A percentile compares a stretch with the other conserved stretches of the same genome.
These are phyloP conservation scores for Hippasteria phrygiana DNA, from an alignment of 53 echinoderm and acorn worm genomes.

Conservation along the genomic window DNA sequence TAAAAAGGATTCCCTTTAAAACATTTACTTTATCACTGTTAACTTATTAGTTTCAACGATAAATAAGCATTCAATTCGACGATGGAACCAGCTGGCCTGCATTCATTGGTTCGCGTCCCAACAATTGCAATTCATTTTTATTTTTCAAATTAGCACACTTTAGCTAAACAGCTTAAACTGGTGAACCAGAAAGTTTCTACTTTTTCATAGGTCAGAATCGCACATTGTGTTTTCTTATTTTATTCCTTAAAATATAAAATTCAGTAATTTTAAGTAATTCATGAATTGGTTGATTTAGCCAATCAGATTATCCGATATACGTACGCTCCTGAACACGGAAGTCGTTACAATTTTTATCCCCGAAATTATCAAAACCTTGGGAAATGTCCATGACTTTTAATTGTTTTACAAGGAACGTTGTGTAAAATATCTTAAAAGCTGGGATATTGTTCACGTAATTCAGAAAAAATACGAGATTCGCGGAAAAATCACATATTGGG, in stretches of 20 bases:
- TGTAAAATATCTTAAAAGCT: neutral
- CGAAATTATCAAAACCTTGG: neutral
- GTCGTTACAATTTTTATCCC: conserved; percentile 3
- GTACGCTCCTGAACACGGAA: neutral
- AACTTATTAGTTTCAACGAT: no score
- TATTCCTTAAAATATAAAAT: neutral
- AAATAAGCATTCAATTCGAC: no score
- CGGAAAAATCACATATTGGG: neutral
- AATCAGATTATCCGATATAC: neutral
- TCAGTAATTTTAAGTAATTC: neutral
- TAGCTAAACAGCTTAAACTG: neutral
- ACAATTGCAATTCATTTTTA: no score
- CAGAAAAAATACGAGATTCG: neutral
- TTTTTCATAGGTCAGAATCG: no score
- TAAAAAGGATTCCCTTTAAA: no score
- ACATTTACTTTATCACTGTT: no score
- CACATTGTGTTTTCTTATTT: no score
- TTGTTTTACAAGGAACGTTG: neutral
- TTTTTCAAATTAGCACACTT: no score
- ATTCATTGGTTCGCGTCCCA: no score
- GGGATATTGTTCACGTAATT: neutral
- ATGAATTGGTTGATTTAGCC: neutral
- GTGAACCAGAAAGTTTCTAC: no score
- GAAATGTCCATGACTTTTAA: neutral
- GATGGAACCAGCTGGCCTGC: no score